Evolutionary conservation across 2,113 vertebrate species (phyloP).

Genomic region (Psilopogon haemacephalus): DNA sequence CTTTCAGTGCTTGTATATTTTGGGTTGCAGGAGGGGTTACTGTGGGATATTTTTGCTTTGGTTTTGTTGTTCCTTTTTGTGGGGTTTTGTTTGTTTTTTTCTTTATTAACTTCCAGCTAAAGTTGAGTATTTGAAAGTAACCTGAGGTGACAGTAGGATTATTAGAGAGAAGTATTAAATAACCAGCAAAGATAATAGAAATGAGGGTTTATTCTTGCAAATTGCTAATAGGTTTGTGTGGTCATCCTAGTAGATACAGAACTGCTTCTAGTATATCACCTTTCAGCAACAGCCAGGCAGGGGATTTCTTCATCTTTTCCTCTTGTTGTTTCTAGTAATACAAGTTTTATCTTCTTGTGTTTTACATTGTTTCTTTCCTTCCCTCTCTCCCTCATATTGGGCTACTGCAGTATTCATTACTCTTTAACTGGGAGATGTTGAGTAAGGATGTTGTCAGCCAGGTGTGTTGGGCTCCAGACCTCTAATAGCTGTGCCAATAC

Average conservation of each 20-base stretch:
- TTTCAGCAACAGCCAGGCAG: background rate
- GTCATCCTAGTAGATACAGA: background rate
- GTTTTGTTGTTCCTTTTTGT: background rate
- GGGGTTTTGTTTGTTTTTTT: background rate
- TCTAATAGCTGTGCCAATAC: fast-evolving
- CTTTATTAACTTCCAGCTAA: background rate
- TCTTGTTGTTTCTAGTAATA: background rate
- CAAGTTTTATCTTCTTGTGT: background rate
- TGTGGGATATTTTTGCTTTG: background rate
- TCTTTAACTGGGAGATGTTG: background rate
- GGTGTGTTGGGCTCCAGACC: background rate
- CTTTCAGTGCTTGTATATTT: background rate
- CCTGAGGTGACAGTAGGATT: background rate
- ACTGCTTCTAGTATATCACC: background rate
- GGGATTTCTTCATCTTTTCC: slow-evolving; percentile 6
- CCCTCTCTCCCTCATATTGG: fast-evolving
- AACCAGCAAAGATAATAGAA: background rate
- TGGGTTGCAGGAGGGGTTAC: background rate
- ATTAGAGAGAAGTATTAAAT: background rate
- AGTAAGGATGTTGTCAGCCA: background rate
- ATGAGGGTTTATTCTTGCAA: background rate
- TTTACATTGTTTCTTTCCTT: background rate
- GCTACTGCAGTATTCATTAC: background rate
- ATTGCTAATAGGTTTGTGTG: background rate
- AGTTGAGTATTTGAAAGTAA: background rate